Conservation (phyloP, 2,113 vertebrate species). For the Ammodytes dubius region DNA sequence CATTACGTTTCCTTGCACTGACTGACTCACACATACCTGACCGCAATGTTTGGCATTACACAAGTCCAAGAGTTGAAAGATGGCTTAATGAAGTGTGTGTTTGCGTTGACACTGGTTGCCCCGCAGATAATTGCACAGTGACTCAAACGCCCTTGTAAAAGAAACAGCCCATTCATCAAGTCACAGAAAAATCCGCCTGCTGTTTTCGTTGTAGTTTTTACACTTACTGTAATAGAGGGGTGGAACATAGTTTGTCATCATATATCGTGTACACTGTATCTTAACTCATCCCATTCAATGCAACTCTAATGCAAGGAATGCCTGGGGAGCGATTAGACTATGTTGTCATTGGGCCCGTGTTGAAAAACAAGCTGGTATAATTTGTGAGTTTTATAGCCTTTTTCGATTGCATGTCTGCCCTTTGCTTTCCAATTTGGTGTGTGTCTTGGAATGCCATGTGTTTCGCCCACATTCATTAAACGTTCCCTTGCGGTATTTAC, state of each 20-base stretch:
- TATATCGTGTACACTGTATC: neutral
- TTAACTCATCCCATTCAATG: neutral
- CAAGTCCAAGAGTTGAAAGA: slow-evolving; percentile 56
- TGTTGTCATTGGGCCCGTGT: neutral
- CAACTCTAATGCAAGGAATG: neutral
- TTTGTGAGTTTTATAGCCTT: slow-evolving; percentile 23
- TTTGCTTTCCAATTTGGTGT: neutral
- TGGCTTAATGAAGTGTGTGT: slow-evolving; percentile 30
- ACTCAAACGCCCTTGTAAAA: slow-evolving; percentile 43
- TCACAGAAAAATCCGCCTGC: neutral
- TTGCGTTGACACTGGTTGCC: slow-evolving; percentile 30
- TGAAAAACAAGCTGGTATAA: neutral
- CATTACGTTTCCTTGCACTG: slow-evolving; percentile 45
- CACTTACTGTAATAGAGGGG: neutral
- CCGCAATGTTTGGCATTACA: slow-evolving; percentile 53
- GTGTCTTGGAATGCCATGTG: slow-evolving; percentile 22
- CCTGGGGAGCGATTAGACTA: neutral
- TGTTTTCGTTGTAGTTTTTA: slow-evolving; percentile 21
- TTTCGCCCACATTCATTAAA: slow-evolving; percentile 27
- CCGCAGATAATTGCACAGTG: slow-evolving; percentile 53
- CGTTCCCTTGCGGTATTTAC: neutral
- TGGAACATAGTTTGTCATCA: neutral
- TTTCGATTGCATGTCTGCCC: neutral
- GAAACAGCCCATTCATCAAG: slow-evolving; percentile 54
- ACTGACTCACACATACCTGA: slow-evolving; percentile 54